A percentile compares a stretch with the other conserved stretches of the same genome.
Evolutionary conservation across 2,797 vertebrate genomes (phyloP).

Genomic region (Sebastes wilsoni): DNA sequence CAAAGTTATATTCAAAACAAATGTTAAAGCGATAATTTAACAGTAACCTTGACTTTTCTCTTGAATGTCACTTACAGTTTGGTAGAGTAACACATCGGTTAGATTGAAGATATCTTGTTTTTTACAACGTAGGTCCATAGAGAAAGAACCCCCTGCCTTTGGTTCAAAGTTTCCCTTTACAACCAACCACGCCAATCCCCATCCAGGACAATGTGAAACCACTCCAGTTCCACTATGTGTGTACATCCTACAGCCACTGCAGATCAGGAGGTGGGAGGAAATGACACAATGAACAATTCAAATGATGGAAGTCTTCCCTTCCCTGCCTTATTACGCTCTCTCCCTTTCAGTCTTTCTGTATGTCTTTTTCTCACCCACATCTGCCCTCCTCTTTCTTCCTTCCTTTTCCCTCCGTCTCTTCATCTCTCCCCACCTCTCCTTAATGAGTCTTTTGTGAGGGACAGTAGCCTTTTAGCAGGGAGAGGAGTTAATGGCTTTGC

Average conservation of each 20-base stretch:
- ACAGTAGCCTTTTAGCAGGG: constrained; percentile 69
- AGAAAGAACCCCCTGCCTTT: background rate
- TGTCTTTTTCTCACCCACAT: constrained; percentile 17
- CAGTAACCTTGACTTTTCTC: background rate
- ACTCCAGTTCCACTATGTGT: background rate
- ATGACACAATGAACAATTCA: constrained; percentile 21
- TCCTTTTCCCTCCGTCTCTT: constrained; percentile 1
- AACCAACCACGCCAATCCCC: background rate
- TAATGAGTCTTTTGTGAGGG: constrained; percentile 73
- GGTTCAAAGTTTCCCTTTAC: background rate
- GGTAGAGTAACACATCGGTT: background rate
- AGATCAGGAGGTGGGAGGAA: constrained; percentile 2
- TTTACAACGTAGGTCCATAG: background rate
- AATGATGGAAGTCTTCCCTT: constrained; percentile 31
- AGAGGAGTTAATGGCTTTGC: constrained; percentile 69
- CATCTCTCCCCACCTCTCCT: constrained; percentile 33
- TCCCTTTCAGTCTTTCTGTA: background rate
- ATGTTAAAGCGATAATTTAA: background rate
- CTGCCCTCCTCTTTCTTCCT: constrained; percentile 10
- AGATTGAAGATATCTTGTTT: background rate
- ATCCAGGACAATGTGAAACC: background rate
- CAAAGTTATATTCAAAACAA: background rate
- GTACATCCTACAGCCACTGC: background rate
- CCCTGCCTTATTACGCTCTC: background rate
- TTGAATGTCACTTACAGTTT: background rate